Evolutionary conservation across 2,113 vertebrate genomes (phyloP).

Genomic region (Eptatretus burgeri): DNA sequence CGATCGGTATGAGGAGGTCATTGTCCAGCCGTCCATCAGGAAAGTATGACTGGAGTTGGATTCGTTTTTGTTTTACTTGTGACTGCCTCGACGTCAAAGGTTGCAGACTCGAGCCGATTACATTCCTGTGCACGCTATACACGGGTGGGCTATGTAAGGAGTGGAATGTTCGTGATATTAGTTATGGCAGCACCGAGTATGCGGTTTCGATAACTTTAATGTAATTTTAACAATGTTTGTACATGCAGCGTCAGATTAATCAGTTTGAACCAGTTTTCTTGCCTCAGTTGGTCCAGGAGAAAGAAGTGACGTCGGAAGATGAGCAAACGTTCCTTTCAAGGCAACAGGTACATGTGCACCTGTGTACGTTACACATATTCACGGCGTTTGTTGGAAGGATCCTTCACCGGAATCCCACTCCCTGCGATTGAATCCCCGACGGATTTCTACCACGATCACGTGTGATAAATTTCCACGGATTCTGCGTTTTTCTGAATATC

Average conservation of each 20-base stretch:
- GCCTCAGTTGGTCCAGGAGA: constrained; percentile 79
- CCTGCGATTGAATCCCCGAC: too few species aligned
- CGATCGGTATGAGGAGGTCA: constrained; percentile 66
- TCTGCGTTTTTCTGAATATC: too few species aligned
- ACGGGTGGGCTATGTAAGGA: neutral
- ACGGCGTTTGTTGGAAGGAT: too few species aligned
- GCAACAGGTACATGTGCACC: constrained; percentile 37
- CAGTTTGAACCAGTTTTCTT: neutral
- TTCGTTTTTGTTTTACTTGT: neutral
- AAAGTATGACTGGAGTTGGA: constrained; percentile 29
- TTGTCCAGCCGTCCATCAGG: constrained; percentile 71
- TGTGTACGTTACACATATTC: too few species aligned
- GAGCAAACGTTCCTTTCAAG: constrained; percentile 94
- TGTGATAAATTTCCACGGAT: too few species aligned
- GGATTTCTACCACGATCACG: too few species aligned
- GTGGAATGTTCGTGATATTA: neutral
- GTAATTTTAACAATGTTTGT: neutral
- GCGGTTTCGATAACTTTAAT: constrained; percentile 8
- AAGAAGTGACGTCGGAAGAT: constrained; percentile 86
- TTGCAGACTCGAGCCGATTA: neutral
- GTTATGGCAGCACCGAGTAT: neutral
- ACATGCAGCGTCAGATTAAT: too few species aligned
- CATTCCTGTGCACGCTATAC: neutral
- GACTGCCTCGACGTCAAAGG: too few species aligned
- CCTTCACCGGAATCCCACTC: too few species aligned